phyloP scores from a whole-genome alignment of 2,797 vertebrate species.

The Huso huso region DNA sequence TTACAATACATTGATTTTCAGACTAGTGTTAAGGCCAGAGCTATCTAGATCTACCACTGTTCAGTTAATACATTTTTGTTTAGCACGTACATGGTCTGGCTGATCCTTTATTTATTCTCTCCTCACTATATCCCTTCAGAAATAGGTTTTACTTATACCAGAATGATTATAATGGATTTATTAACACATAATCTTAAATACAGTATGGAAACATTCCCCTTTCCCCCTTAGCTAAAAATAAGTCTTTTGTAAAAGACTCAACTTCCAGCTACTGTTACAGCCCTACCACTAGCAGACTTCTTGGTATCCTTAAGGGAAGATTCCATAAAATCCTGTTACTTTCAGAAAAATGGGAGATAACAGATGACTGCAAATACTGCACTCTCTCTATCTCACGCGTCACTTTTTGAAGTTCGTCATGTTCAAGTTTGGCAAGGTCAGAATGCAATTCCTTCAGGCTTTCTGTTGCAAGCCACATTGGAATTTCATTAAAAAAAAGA shows the following conservation, averaged over 20 bases:
- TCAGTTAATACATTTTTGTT: too few relatives aligned
- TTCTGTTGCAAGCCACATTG: neutral
- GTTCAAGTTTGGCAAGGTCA: neutral
- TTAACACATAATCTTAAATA: too few relatives aligned
- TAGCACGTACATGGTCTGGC: too few relatives aligned
- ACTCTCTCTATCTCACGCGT: slow-evolving; percentile 2
- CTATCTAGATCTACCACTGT: too few relatives aligned
- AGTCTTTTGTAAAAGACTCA: neutral
- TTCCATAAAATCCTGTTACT: slow-evolving; percentile 14
- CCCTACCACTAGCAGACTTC: neutral
- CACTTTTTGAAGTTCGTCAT: neutral
- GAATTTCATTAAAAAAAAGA: neutral
- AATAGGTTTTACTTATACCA: too few relatives aligned
- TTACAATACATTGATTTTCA: too few relatives aligned
- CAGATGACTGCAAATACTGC: slow-evolving; percentile 3
- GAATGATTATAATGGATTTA: too few relatives aligned
- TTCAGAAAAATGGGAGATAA: slow-evolving; percentile 10
- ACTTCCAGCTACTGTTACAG: neutral
- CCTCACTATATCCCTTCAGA: too few relatives aligned
- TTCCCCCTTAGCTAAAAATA: too few relatives aligned
- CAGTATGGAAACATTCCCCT: too few relatives aligned
- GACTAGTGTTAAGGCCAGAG: too few relatives aligned
- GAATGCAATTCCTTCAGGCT: neutral
- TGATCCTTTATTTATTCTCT: too few relatives aligned
- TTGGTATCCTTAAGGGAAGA: slow-evolving; percentile 7